A percentile compares a stretch with the other conserved stretches of the same genome.
These are phyloP conservation scores for Pyrocephalus nanus DNA, from an alignment of 2,797 vertebrate genomes.

Conservation along the genomic window DNA sequence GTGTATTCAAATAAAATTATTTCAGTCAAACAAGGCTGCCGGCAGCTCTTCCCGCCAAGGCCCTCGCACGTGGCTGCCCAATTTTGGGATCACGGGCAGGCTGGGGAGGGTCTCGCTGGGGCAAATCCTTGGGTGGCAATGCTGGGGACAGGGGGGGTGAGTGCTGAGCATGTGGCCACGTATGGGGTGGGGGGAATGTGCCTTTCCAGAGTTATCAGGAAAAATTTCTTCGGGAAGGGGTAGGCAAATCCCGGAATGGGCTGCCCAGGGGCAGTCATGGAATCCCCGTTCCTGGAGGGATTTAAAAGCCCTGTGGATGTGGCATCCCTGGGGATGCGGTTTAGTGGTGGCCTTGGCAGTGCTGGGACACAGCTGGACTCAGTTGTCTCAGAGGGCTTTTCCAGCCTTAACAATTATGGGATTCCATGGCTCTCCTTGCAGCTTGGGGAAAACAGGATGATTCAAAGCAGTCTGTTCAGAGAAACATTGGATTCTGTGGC, in stretches of 20 bases:
- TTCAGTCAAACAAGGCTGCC: slow-evolving; percentile 58
- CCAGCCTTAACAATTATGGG: not conserved
- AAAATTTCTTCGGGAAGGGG: not conserved
- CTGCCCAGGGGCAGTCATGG: too few relatives aligned
- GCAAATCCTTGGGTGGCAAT: too few relatives aligned
- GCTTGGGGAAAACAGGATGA: accelerated
- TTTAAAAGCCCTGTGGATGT: not conserved
- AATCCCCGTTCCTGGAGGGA: not conserved
- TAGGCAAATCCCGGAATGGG: not conserved
- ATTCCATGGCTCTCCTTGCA: not conserved
- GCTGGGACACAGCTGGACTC: not conserved
- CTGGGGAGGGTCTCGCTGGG: not conserved
- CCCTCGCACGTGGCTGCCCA: accelerated
- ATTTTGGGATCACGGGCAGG: not conserved
- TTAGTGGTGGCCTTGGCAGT: not conserved
- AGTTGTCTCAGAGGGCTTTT: not conserved
- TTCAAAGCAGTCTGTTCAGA: accelerated
- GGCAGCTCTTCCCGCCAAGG: not conserved
- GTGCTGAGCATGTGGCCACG: accelerated
- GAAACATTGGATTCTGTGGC: accelerated
- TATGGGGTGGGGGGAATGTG: too few relatives aligned
- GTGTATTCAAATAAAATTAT: slow-evolving; percentile 73
- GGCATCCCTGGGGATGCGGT: not conserved
- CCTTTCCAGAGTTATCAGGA: not conserved
- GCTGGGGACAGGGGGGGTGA: not conserved